Evolutionary conservation across 2,797 vertebrate species (phyloP).

Genomic region (Falco peregrinus): DNA sequence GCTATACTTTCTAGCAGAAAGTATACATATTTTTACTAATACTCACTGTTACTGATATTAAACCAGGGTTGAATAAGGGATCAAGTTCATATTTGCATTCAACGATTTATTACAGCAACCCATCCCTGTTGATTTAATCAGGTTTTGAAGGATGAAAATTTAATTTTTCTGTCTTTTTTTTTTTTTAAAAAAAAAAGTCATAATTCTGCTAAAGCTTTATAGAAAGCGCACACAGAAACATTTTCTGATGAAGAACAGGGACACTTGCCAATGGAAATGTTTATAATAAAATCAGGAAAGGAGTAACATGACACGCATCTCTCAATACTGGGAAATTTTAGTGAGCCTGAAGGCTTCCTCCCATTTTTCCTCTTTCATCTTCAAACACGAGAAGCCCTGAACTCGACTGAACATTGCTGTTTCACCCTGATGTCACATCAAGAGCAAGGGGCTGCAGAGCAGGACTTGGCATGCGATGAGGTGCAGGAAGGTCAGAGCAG

Average conservation of each 20-base stretch:
- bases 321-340: neutral
- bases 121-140: constrained; percentile 9
- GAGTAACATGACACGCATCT: neutral
- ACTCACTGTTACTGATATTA: neutral
- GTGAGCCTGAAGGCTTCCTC: neutral
- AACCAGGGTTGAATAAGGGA: neutral
- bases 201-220: neutral
- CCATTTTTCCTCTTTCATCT: accelerated
- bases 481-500: neutral
- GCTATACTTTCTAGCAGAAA: neutral
- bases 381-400: neutral
- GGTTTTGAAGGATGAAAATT: neutral
- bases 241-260: neutral
- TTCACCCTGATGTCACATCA: neutral
- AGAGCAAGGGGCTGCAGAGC: neutral
- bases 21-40: neutral
- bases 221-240: neutral
- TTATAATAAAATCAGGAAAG: neutral
- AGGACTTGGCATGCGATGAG: neutral
- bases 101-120: neutral
- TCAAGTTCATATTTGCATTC: neutral
- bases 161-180: neutral
- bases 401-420: neutral
- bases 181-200: neutral
- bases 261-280: neutral